phyloP scores from a whole-genome alignment of 2,113 vertebrate genomes.

The Lethenteron reissneri region DNA sequence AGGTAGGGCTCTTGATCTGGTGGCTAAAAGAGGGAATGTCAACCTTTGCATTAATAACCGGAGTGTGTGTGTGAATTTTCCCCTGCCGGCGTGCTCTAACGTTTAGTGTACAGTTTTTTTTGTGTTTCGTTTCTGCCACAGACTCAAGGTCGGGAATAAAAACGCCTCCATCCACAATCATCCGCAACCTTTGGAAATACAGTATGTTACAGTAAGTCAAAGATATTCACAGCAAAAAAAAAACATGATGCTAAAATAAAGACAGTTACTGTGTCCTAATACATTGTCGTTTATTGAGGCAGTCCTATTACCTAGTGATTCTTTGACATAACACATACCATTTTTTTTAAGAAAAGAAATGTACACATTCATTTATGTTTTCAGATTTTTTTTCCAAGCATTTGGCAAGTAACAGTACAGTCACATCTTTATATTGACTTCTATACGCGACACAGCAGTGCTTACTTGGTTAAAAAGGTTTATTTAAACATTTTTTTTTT shows the following conservation, averaged over 20 bases:
- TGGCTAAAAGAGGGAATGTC: slow-evolving; percentile 3
- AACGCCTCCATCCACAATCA: neutral
- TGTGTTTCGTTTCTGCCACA: no score
- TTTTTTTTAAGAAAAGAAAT: no score
- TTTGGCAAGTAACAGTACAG: slow-evolving; percentile 4
- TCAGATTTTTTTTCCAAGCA: slow-evolving; percentile 2
- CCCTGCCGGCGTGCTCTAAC: no score
- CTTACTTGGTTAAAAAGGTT: neutral
- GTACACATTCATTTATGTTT: no score
- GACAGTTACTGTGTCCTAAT: no score
- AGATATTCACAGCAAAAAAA: slow-evolving; percentile 5
- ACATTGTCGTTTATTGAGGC: neutral
- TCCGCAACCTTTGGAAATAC: slow-evolving; percentile 1
- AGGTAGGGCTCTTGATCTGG: neutral
- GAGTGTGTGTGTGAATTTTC: no score
- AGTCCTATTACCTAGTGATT: no score
- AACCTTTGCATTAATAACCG: neutral
- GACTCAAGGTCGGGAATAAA: no score
- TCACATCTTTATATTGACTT: neutral
- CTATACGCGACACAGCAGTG: slow-evolving; percentile 4
- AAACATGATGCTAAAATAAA: neutral
- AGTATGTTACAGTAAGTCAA: slow-evolving; percentile 6
- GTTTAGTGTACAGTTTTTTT: no score
- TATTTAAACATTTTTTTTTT: no score
- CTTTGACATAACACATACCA: no score